These are phyloP conservation scores for Dicranocentrus wangi DNA, from an alignment of 2,888 invertebrate genomes.

Conservation along the genomic window DNA sequence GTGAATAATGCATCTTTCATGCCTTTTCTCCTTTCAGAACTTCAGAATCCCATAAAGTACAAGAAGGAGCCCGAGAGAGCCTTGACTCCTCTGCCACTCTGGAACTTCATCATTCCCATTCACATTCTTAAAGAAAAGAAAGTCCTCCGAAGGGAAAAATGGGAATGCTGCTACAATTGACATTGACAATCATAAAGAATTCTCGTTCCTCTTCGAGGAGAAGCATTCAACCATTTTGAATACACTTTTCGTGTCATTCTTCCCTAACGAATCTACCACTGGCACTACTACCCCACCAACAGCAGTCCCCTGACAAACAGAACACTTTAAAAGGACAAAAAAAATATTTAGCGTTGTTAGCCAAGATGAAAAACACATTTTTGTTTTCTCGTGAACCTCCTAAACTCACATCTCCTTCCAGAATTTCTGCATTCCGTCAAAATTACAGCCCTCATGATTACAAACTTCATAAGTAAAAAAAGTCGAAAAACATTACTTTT, in stretches of 20 bases:
- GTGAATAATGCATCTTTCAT: constrained; percentile 49
- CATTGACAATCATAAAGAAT: constrained; percentile 31
- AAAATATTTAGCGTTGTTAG: constrained; percentile 1
- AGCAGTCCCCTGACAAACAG: constrained; percentile 4
- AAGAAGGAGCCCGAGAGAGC: no score
- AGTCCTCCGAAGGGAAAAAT: constrained; percentile 8
- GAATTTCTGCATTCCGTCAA: not conserved
- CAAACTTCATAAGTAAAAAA: no score
- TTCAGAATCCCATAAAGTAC: constrained; percentile 20
- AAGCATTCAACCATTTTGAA: constrained; percentile 37
- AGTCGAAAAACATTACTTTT: no score
- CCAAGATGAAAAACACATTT: constrained; percentile 33
- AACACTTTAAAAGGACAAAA: constrained; percentile 32
- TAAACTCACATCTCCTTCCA: not conserved
- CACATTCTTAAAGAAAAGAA: constrained; percentile 34
- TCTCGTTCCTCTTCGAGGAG: not conserved
- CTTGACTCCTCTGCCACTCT: constrained; percentile 26
- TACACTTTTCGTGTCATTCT: constrained; percentile 33
- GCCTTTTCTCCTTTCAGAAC: constrained; percentile 16
- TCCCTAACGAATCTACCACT: constrained; percentile 3
- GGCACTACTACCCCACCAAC: not conserved
- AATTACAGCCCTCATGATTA: not conserved
- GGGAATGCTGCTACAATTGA: constrained; percentile 32
- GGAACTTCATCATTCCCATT: constrained; percentile 45
- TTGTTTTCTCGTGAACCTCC: no score